Evolutionary conservation across 2,113 vertebrate species (phyloP).

Genomic region (Dissostichus mawsoni): DNA sequence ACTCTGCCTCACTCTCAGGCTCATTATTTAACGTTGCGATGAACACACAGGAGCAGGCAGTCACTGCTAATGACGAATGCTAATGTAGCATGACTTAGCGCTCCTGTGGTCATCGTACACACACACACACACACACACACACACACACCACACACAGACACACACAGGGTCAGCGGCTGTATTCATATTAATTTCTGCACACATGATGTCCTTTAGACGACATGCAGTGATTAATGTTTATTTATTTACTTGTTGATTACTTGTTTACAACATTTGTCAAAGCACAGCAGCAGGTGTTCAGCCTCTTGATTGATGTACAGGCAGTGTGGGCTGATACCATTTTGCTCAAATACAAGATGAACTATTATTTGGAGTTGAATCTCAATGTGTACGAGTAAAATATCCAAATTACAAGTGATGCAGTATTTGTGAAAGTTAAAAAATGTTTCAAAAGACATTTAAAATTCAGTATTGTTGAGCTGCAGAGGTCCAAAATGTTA

Average conservation of each 20-base stretch:
- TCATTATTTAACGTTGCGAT: conserved; percentile 5
- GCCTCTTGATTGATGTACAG: neutral
- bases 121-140: neutral
- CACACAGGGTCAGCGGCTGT: conserved; percentile 7
- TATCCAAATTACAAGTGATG: too few species aligned
- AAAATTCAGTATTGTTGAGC: too few species aligned
- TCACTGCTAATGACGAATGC: conserved; percentile 45
- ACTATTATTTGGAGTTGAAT: too few species aligned
- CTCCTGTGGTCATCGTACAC: conserved; percentile 27
- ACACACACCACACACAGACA: neutral
- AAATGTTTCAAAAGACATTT: too few species aligned
- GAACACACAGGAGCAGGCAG: neutral
- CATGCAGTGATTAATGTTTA: conserved; percentile 12
- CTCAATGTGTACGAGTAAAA: too few species aligned
- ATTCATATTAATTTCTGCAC: conserved; percentile 14
- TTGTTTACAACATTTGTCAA: neutral
- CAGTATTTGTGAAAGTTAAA: too few species aligned
- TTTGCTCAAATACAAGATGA: too few species aligned
- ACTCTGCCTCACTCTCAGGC: conserved; percentile 12
- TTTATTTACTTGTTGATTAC: conserved; percentile 36
- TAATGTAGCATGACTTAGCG: conserved; percentile 49
- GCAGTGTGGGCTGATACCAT: too few species aligned
- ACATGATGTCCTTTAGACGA: conserved; percentile 1
- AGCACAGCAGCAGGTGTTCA: conserved; percentile 10
- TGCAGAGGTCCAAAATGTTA: too few species aligned